These are phyloP conservation scores for Rhagophthalmus giganteus DNA, from an alignment of 2,888 invertebrate species.

Conservation along the genomic window DNA sequence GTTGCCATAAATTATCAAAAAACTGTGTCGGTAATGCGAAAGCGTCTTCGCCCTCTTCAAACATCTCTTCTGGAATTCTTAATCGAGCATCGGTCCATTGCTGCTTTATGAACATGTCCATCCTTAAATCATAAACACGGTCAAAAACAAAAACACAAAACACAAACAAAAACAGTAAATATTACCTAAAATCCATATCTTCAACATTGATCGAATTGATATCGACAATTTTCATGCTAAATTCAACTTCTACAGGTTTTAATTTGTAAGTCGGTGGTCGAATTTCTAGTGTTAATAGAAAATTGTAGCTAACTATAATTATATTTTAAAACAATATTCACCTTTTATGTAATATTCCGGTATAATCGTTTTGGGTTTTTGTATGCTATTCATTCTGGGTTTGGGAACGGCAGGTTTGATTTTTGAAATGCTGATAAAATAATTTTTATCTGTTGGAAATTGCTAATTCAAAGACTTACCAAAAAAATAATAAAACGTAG, in stretches of 20 bases:
- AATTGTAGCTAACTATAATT: background rate
- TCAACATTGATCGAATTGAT: constrained; percentile 87
- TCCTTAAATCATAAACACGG: constrained; percentile 58
- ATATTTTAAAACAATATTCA: constrained; percentile 43
- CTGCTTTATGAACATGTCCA: constrained; percentile 83
- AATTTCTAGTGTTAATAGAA: constrained; percentile 62
- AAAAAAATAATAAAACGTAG: constrained; percentile 1
- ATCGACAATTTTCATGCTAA: constrained; percentile 82
- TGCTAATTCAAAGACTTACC: constrained; percentile 4
- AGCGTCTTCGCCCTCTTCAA: constrained; percentile 79
- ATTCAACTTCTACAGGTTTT: constrained; percentile 74
- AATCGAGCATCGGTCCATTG: constrained; percentile 80
- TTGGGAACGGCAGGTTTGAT: constrained; percentile 17
- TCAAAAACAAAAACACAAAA: too few relatives aligned
- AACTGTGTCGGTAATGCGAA: constrained; percentile 79
- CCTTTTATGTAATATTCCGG: constrained; percentile 79
- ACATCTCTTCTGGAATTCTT: constrained; percentile 74
- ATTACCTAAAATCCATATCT: constrained; percentile 85
- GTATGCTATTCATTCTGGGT: constrained; percentile 48
- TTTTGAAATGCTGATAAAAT: constrained; percentile 4
- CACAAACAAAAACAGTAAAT: background rate
- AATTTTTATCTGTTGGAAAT: background rate
- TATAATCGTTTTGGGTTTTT: constrained; percentile 66
- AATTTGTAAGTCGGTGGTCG: constrained; percentile 74
- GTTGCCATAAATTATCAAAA: constrained; percentile 85